Conservation (phyloP, 2,888 invertebrate genomes). For the Leucozona laternaria region DNA sequence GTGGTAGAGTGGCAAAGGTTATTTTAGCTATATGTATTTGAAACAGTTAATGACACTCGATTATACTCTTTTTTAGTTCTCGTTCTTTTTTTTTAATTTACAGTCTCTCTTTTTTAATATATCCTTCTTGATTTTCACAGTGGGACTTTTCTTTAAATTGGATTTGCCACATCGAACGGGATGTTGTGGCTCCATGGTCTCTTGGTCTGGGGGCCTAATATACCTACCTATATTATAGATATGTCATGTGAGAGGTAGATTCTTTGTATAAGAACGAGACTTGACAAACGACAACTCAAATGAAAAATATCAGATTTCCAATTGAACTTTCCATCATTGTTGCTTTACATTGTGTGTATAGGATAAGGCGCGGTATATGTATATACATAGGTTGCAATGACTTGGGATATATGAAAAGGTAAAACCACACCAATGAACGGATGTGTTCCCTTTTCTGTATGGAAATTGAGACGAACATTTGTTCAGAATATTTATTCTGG, state of each 20-base stretch:
- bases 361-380: constrained; percentile 1
- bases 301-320: constrained; percentile 66
- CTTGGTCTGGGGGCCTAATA: constrained; percentile 13
- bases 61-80: constrained; percentile 38
- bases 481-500: constrained; percentile 18
- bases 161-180: constrained; percentile 55
- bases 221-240: not conserved
- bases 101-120: constrained; percentile 32
- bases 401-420: constrained; percentile 21
- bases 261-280: constrained; percentile 26
- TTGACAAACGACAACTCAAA: constrained; percentile 58
- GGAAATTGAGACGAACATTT: constrained; percentile 15
- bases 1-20: constrained; percentile 62
- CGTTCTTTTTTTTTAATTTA: constrained; percentile 10
- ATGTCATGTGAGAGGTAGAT: constrained; percentile 5
- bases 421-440: constrained; percentile 48
- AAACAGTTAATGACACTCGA: constrained; percentile 69
- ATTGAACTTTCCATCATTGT: constrained; percentile 60
- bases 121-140: constrained; percentile 40
- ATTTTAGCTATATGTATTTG: constrained; percentile 53
- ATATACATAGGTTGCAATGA: constrained; percentile 6
- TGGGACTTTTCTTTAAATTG: constrained; percentile 62
- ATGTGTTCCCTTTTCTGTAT: constrained; percentile 22
- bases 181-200: constrained; percentile 44
- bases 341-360: not conserved